These are phyloP conservation scores for Tinamus major DNA, from an alignment of 2,797 vertebrate genomes.

Conservation along the genomic window DNA sequence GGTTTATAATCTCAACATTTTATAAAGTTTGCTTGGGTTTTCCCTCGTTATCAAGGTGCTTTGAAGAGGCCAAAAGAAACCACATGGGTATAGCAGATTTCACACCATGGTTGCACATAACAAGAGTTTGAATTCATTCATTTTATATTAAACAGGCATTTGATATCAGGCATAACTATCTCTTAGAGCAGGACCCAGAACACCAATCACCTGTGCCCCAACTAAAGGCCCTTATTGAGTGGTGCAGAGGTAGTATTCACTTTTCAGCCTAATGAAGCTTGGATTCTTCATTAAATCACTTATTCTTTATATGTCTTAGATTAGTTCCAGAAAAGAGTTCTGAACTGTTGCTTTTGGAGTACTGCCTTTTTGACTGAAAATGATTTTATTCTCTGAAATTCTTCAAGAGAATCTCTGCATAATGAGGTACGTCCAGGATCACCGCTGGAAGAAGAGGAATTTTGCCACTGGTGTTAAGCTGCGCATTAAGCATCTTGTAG, in stretches of 20 bases:
- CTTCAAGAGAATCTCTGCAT: background rate
- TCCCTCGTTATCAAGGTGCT: background rate
- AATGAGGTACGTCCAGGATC: background rate
- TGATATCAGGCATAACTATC: background rate
- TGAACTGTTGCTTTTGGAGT: background rate
- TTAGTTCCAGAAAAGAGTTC: background rate
- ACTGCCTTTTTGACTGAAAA: background rate
- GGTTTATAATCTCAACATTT: background rate
- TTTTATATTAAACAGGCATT: background rate
- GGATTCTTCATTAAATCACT: background rate
- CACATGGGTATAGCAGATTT: background rate
- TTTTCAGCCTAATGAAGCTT: background rate
- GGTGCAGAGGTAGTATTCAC: background rate
- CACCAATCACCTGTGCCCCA: background rate
- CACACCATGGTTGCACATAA: background rate
- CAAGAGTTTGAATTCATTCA: background rate
- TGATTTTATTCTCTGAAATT: background rate
- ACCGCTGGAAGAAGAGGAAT: background rate
- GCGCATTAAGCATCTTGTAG: background rate
- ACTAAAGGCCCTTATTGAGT: background rate
- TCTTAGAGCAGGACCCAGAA: background rate
- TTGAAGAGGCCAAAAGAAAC: background rate
- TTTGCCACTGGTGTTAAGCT: background rate
- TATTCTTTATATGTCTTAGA: background rate
- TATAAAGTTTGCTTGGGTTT: background rate